These are phyloP conservation scores for Gadus macrocephalus DNA, from an alignment of 2,113 vertebrate species.

Conservation along the genomic window DNA sequence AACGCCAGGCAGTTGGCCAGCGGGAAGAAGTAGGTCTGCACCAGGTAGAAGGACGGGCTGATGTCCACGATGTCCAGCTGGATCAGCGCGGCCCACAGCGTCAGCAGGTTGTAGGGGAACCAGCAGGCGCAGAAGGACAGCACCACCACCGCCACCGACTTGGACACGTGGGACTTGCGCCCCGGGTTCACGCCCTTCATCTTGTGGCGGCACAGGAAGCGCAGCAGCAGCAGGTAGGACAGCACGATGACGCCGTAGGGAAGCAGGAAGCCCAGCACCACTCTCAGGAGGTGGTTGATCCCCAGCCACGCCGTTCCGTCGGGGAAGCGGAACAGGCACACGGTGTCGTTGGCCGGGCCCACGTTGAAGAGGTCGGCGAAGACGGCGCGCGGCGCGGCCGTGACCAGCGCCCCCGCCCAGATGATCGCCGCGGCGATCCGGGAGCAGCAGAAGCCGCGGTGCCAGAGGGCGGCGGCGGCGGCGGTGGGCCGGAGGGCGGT, in stretches of 20 bases:
- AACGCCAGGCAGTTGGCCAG: slow-evolving; percentile 73
- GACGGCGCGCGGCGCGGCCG: slow-evolving; percentile 56
- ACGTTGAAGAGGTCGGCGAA: slow-evolving; percentile 59
- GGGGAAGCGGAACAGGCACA: slow-evolving; percentile 72
- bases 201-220: slow-evolving; percentile 65
- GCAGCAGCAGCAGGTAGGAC: slow-evolving; percentile 70
- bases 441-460: slow-evolving; percentile 31
- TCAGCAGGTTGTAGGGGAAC: slow-evolving; percentile 74
- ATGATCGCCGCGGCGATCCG: slow-evolving; percentile 50
- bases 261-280: slow-evolving; percentile 69
- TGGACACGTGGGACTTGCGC: slow-evolving; percentile 60
- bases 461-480: slow-evolving; percentile 2
- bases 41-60: slow-evolving; percentile 58
- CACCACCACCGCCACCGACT: slow-evolving; percentile 68
- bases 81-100: slow-evolving; percentile 65
- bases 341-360: slow-evolving; percentile 59
- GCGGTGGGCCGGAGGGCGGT: slow-evolving; percentile 56
- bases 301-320: slow-evolving; percentile 65
- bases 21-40: slow-evolving; percentile 73
- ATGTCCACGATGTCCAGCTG: slow-evolving; percentile 65
- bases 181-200: slow-evolving; percentile 48
- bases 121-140: slow-evolving; percentile 73
- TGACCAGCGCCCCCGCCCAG: slow-evolving; percentile 60
- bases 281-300: slow-evolving; percentile 68
- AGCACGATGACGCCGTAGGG: slow-evolving; percentile 65